Base-by-base conservation (phyloP, 2,888 invertebrate genomes). In the Hedya salicella region DNA sequence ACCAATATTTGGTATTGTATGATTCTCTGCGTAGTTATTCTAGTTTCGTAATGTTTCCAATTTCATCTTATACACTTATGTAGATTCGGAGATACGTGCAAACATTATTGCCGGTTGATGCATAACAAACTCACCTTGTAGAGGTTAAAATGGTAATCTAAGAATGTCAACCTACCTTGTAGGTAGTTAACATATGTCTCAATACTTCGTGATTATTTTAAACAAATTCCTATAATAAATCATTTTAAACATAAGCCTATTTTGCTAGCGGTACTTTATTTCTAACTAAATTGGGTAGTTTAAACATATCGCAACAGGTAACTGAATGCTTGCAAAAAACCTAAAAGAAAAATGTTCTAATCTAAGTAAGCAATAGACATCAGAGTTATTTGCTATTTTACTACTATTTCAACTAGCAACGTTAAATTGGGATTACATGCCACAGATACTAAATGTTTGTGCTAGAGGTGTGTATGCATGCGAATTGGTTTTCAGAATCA, bases 401-500 rank as follows among this genome's bases (percentile, higher is more conserved):
- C 11, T 46, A 19, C 46, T 14, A 25, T 49, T 49, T 25, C 25
- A 25, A n/a, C 16, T 21, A 16, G 25, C 16, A 32, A 52, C 4
- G 30, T 30, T 14, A 30, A 8, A 56, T 56, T 56, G n/a, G 2
- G 44, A 17, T 8, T 30, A 40, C 60, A 21, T 50, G 60, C 40
- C 17, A 50, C 40, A 50, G 40, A 52, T 61, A 9, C 44, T 44
- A n/a, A 53, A 53, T 53, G 62, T 46, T 54, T 17, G 16, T 17
- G 48, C 11, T 16, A 16, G 17, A 39, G 62, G 46, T 48, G 36
- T 62, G 57, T 53, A 48, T 44, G 57, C 57, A 68, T 67, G 66
- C 63, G 57, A 70, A 72, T 72, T 70, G 71, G 67, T 78, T 79
- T 79, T 78, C 75, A 75, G 77, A 79, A 78, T 71, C 74, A 65